Conservation (phyloP, 1,140 invertebrate genomes). For the Brachionus rubens region DNA sequence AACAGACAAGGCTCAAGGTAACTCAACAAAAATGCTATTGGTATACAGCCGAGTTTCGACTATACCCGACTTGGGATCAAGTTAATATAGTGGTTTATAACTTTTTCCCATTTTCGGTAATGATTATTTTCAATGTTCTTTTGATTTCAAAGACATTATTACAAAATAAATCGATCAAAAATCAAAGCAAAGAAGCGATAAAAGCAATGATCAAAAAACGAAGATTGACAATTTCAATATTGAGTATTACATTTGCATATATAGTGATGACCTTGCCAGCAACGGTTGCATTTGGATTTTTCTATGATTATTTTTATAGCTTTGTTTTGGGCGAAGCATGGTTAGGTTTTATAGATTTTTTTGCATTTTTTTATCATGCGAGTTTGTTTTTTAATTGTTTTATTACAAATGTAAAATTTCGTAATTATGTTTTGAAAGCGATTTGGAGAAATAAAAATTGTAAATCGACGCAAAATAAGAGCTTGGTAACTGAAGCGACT, state of each 20-base stretch:
- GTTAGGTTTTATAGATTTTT: background rate
- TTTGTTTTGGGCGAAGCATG: too few relatives aligned
- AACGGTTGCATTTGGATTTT: constrained; percentile 1
- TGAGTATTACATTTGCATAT: constrained; percentile 13
- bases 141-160: background rate
- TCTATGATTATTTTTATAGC: background rate
- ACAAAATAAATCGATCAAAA: background rate
- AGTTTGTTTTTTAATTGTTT: background rate
- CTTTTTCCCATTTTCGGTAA: background rate
- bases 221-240: background rate
- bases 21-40: background rate
- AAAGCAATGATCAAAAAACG: background rate
- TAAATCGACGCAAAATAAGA: too few relatives aligned
- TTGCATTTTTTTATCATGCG: background rate
- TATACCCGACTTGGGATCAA: background rate
- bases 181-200: background rate
- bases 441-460: too few relatives aligned
- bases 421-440: background rate
- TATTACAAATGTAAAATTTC: background rate
- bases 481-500: too few relatives aligned
- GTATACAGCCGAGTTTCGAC: background rate
- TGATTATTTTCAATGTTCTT: background rate
- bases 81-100: background rate
- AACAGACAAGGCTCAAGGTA: too few relatives aligned
- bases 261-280: constrained; percentile 26